Evolutionary conservation across 1,140 invertebrate genomes (phyloP), one percentile per base, ranked within the genome.

Genomic region (Psix sp.): DNA sequence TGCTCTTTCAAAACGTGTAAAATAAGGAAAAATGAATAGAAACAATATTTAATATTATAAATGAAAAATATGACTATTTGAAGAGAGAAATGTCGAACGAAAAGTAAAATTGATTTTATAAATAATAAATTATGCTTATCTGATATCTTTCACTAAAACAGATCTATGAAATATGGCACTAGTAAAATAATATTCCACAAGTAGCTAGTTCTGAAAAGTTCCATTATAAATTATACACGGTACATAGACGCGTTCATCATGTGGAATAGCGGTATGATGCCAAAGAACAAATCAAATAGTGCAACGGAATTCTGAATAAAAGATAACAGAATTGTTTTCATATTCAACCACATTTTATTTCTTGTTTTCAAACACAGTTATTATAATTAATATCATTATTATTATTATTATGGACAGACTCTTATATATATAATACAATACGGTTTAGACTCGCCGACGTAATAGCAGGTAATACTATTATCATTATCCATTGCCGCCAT

Each of bases 321-420:
- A 48, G 26, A 66, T 54, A 18, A 66, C 51, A 65, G 20, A 54
- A 20, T 48, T 59, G 40, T 52, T 49, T 39, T 84, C 85, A 86
- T 86, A 87, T 86, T 86, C 86, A 87, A 87, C 86, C 86, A 86
- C 85, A 86, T 86, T 87, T 87, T 87, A 87, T 87, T 87, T 86
- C 82, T 86, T 85, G 84, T 85, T 87, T 86, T 85, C 85, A 87
- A 86, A 87, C 85, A 86, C 86, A 87, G 85, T 86, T 86, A 86
- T 87, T 87, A 86, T 87, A 86, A 84, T 84, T 83, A 84, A 82
- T 84, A 80, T 77, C 73, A 82, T 81, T 77, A 84, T 86, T 86
- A 87, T 87, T 86, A 86, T 85, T 86, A 86, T 82, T 87, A 86
- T 86, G 85, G 86, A 86, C 85, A 86, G 85, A 87, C 81, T 86